A percentile compares a stretch with the other conserved stretches of the same genome.
Conservation (phyloP, 2,113 vertebrate genomes). For the Apodemus sylvaticus region DNA sequence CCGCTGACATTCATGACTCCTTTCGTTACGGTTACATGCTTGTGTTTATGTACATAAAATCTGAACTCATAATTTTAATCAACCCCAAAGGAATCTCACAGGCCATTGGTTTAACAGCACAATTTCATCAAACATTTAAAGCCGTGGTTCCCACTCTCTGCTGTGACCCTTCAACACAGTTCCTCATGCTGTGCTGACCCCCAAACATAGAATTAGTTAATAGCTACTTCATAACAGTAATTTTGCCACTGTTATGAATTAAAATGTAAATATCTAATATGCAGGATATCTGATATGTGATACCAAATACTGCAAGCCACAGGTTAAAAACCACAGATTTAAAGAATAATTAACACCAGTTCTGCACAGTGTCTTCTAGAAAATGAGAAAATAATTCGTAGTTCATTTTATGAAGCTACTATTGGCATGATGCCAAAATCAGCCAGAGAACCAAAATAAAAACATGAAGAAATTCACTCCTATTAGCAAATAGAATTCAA, state of each 20-base stretch:
- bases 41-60: not conserved
- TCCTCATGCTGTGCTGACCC: too few relatives aligned
- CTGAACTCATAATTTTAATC: not conserved
- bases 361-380: not conserved
- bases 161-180: too few relatives aligned
- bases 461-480: not conserved
- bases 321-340: not conserved
- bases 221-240: not conserved
- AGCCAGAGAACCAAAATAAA: not conserved
- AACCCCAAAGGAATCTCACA: not conserved
- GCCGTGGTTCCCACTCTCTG: too few relatives aligned
- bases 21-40: not conserved
- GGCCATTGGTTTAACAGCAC: not conserved
- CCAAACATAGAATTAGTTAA: not conserved
- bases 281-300: not conserved
- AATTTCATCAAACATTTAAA: conserved; percentile 21
- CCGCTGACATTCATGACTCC: not conserved
- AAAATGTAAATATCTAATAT: not conserved
- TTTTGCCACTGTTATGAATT: not conserved
- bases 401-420: not conserved
- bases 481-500: not conserved
- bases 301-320: not conserved
- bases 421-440: not conserved
- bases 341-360: not conserved
- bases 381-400: not conserved